A percentile compares a stretch with the other conserved stretches of the same genome.
These are phyloP conservation scores for Maccullochella peelii DNA, from an alignment of 2,113 vertebrate species.

Conservation along the genomic window DNA sequence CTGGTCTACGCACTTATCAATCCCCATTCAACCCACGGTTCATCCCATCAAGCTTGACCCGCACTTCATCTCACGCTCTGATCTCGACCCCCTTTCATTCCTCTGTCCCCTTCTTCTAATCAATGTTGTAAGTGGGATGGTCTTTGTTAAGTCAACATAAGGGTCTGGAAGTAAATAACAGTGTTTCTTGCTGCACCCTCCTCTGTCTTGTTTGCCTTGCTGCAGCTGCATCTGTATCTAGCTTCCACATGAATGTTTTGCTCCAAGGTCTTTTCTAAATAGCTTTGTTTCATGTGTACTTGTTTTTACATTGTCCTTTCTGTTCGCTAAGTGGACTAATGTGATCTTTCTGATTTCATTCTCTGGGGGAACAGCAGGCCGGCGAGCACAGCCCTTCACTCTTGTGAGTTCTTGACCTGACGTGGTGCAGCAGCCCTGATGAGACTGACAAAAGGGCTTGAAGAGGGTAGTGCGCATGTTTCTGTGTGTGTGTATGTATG, in stretches of 20 bases:
- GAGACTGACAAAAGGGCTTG: conserved; percentile 13
- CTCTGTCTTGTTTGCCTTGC: neutral
- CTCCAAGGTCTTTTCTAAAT: neutral
- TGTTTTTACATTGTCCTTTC: neutral
- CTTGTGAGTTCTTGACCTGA: conserved; percentile 48
- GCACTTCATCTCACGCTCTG: neutral
- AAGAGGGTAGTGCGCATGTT: neutral
- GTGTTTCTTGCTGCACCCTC: neutral
- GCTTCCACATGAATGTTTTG: conserved; percentile 1
- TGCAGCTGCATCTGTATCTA: neutral
- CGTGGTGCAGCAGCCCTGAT: conserved; percentile 8
- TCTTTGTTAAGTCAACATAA: neutral
- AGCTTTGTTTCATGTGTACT: neutral
- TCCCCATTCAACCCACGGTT: neutral
- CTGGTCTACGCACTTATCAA: neutral
- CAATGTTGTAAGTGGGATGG: neutral
- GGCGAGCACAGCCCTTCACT: conserved; percentile 12
- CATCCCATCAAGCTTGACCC: neutral
- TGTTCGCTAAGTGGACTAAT: conserved; percentile 23
- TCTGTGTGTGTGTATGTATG: neutral
- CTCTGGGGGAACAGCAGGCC: conserved; percentile 1
- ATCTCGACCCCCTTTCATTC: neutral
- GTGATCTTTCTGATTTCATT: conserved; percentile 41
- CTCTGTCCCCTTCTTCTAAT: neutral
- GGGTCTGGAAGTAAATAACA: neutral